These are phyloP conservation scores for Manacus vitellinus DNA, from an alignment of 2,113 vertebrate genomes.

Conservation along the genomic window DNA sequence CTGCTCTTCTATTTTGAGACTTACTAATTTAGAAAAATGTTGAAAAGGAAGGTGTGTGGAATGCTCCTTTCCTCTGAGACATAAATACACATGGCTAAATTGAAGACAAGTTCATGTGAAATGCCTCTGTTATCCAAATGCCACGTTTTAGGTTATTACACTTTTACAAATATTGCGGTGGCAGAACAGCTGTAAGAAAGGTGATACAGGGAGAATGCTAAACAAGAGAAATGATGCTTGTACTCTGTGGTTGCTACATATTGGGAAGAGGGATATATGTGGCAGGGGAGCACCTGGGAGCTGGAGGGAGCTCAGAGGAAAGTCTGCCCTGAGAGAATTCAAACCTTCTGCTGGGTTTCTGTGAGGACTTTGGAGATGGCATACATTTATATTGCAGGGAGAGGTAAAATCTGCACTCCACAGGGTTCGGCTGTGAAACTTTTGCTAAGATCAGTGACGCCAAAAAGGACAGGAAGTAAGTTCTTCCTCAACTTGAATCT, in stretches of 20 bases:
- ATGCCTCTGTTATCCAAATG: background rate
- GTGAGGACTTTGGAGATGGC: background rate
- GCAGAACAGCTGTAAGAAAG: background rate
- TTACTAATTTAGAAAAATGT: background rate
- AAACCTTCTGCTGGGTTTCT: background rate
- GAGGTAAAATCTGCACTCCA: background rate
- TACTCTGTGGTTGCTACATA: background rate
- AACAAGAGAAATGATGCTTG: background rate
- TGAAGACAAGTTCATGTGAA: background rate
- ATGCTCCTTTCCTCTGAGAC: background rate
- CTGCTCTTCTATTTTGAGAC: background rate
- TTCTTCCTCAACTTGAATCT: background rate
- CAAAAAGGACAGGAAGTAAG: background rate
- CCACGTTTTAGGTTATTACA: background rate
- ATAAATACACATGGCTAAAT: background rate
- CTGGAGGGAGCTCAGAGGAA: background rate
- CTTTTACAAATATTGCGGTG: background rate
- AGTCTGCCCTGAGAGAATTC: background rate
- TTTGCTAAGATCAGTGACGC: accelerated
- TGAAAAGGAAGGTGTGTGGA: background rate
- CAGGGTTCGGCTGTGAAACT: background rate
- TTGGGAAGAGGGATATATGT: background rate
- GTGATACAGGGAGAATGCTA: background rate
- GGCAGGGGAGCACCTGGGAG: background rate
- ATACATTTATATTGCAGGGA: background rate